phyloP scores from a whole-genome alignment of 1,140 invertebrate species.

The Eufriesea mexicana region DNA sequence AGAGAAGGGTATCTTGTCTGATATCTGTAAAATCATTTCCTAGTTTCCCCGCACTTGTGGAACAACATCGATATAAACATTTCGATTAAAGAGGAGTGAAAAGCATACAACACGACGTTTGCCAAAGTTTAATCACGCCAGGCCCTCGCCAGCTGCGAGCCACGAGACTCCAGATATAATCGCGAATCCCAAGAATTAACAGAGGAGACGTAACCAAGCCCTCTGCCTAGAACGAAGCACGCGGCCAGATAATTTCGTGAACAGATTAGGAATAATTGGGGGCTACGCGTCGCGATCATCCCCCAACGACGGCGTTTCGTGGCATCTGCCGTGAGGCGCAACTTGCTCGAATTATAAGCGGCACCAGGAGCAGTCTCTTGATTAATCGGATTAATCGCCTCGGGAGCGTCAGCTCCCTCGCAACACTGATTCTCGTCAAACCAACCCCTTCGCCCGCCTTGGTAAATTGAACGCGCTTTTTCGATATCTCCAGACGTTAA shows the following conservation, averaged over 20 bases:
- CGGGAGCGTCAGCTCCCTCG: constrained; percentile 15
- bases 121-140: not conserved
- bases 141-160: too few species aligned
- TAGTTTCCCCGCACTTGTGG: too few species aligned
- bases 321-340: constrained; percentile 1
- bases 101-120: not conserved
- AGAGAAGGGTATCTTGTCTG: too few species aligned
- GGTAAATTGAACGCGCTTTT: not conserved
- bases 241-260: constrained; percentile 18
- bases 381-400: constrained; percentile 53
- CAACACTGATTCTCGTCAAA: not conserved
- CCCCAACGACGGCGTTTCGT: not conserved
- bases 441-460: not conserved
- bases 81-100: not conserved
- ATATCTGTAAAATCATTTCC: too few species aligned
- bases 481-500: too few species aligned
- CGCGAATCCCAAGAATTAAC: not conserved
- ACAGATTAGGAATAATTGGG: constrained; percentile 43
- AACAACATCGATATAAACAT: too few species aligned
- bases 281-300: constrained; percentile 7
- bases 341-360: constrained; percentile 26
- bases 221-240: not conserved
- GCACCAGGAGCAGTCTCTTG: constrained; percentile 39
- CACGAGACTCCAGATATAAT: not conserved
- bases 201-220: constrained; percentile 13